Evolutionary conservation across 2,888 invertebrate species (phyloP).

Genomic region (Augiades crinisus): DNA sequence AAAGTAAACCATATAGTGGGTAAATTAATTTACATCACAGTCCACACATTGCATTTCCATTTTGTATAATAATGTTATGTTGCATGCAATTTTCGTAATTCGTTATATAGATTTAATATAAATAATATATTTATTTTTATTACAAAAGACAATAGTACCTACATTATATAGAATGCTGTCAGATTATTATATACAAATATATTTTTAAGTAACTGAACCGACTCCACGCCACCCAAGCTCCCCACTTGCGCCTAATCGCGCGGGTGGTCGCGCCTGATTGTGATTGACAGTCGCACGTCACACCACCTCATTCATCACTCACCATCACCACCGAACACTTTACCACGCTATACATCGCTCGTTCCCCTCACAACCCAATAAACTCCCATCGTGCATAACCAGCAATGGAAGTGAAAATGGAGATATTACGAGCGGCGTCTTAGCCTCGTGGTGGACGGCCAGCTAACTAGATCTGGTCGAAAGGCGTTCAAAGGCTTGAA

Average conservation of each 20-base stretch:
- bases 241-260: slow-evolving; percentile 62
- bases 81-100: background rate
- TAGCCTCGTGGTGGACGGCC: slow-evolving; percentile 16
- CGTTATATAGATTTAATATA: too few species aligned
- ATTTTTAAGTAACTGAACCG: too few species aligned
- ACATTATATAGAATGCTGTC: too few species aligned
- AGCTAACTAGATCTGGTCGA: slow-evolving; percentile 43
- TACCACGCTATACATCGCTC: slow-evolving; percentile 38
- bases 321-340: slow-evolving; percentile 28
- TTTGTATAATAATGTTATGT: background rate
- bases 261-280: slow-evolving; percentile 78
- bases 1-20: too few species aligned
- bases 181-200: too few species aligned
- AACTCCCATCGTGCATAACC: slow-evolving; percentile 3
- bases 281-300: slow-evolving; percentile 76
- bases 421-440: background rate
- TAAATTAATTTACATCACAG: slow-evolving; percentile 35
- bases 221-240: slow-evolving; percentile 44
- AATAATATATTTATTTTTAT: too few species aligned
- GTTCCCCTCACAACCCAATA: background rate
- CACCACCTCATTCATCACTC: slow-evolving; percentile 43
- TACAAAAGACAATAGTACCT: too few species aligned
- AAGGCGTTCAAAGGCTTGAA: slow-evolving; percentile 39
- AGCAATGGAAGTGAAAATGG: slow-evolving; percentile 36
- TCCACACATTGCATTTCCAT: slow-evolving; percentile 52